Conservation (phyloP, 2,113 vertebrate genomes). For the Echinops telfairi region DNA sequence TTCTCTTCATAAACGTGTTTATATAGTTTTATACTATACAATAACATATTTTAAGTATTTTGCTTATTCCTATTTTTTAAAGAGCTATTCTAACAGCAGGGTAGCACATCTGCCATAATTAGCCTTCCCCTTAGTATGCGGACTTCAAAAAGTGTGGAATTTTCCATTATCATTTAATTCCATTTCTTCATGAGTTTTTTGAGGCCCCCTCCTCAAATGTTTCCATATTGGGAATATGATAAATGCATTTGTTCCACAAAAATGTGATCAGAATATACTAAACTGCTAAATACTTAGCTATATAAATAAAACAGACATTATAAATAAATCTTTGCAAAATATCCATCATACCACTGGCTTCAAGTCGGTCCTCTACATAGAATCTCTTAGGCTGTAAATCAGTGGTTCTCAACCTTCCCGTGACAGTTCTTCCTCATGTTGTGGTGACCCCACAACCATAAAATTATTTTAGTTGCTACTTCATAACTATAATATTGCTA, state of each 20-base stretch:
- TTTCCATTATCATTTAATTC: background rate
- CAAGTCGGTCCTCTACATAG: no score
- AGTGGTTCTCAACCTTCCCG: no score
- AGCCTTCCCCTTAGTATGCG: background rate
- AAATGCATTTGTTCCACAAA: background rate
- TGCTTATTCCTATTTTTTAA: conserved; percentile 22
- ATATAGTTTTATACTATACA: background rate
- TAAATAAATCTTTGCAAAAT: background rate
- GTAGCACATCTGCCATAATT: background rate
- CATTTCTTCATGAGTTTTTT: no score
- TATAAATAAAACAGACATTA: background rate
- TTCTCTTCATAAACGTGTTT: background rate
- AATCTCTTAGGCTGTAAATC: no score
- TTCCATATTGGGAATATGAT: background rate
- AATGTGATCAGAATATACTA: background rate
- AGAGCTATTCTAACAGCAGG: background rate
- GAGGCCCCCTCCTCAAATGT: no score
- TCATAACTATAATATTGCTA: no score
- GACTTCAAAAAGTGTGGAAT: no score
- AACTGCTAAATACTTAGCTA: background rate
- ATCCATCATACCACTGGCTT: no score
- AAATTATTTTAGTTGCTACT: no score
- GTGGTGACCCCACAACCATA: no score
- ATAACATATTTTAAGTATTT: background rate
- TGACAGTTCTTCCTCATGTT: no score